These are phyloP conservation scores for Sarotherodon lohbergeri DNA, from an alignment of 2,113 vertebrate genomes.

Conservation along the genomic window DNA sequence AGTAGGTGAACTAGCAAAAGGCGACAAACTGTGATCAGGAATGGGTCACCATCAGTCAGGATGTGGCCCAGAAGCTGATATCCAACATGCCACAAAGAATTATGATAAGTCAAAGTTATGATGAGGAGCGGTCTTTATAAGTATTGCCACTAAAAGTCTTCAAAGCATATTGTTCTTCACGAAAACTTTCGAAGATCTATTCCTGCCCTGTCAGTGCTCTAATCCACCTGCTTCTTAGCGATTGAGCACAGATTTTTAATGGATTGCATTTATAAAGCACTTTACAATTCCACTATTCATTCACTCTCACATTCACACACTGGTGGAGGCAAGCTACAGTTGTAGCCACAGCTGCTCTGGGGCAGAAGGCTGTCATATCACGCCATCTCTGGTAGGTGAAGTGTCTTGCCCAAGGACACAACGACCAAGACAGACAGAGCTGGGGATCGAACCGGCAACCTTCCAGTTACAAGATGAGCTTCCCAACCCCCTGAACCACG, in stretches of 20 bases:
- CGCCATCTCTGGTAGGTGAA: no score
- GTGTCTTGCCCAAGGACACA: no score
- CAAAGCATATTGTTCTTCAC: neutral
- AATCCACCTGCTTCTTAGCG: neutral
- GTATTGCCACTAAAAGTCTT: neutral
- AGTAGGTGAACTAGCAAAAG: neutral
- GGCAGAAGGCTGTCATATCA: no score
- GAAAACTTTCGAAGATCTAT: neutral
- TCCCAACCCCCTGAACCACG: no score
- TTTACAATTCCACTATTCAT: no score
- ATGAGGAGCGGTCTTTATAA: neutral
- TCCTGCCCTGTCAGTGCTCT: neutral
- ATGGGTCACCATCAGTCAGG: neutral
- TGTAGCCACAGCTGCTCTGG: no score
- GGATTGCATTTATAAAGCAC: no score
- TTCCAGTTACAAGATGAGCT: no score
- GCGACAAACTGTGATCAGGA: neutral
- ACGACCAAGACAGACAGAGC: no score
- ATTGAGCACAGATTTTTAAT: neutral
- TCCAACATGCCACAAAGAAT: neutral
- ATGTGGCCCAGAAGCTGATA: neutral
- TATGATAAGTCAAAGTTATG: neutral
- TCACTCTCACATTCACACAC: no score
- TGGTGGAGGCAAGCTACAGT: no score
- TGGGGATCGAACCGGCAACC: no score